Evolutionary conservation across 2,113 vertebrate species (phyloP).

Genomic region (Alces alces): DNA sequence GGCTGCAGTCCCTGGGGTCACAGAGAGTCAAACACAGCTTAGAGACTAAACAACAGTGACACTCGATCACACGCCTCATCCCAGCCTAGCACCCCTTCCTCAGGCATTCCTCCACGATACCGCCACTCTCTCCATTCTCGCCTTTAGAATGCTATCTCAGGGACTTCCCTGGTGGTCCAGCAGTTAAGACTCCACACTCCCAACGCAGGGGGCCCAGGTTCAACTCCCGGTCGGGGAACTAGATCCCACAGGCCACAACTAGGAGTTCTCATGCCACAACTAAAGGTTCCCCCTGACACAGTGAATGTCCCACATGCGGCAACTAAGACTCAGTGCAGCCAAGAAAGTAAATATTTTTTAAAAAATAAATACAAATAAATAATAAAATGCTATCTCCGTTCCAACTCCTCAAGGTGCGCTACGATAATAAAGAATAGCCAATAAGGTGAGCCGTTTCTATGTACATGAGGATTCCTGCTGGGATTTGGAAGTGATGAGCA

Average conservation of each 20-base stretch:
- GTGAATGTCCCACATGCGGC: not conserved
- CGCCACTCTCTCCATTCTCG: too few relatives aligned
- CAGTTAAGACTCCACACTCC: not conserved
- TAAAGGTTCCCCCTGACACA: not conserved
- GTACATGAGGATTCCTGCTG: too few relatives aligned
- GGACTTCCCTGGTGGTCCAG: not conserved
- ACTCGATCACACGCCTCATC: not conserved
- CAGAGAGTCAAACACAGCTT: not conserved
- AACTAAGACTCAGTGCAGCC: not conserved
- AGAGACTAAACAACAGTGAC: not conserved
- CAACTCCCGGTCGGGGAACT: not conserved
- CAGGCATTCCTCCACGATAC: accelerated
- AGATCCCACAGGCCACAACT: not conserved
- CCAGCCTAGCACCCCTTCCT: not conserved
- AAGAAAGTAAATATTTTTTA: not conserved
- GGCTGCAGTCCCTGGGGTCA: not conserved
- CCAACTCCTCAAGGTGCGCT: not conserved
- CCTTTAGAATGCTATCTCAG: not conserved
- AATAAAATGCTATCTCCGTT: not conserved
- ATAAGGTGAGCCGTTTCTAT: accelerated
- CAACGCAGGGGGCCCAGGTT: not conserved
- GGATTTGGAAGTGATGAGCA: not conserved
- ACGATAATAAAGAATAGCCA: not conserved
- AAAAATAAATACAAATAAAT: not conserved
- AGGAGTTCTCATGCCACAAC: not conserved